Evolutionary conservation across 2,113 vertebrate species (phyloP).

Genomic region (Alexandromys fortis): DNA sequence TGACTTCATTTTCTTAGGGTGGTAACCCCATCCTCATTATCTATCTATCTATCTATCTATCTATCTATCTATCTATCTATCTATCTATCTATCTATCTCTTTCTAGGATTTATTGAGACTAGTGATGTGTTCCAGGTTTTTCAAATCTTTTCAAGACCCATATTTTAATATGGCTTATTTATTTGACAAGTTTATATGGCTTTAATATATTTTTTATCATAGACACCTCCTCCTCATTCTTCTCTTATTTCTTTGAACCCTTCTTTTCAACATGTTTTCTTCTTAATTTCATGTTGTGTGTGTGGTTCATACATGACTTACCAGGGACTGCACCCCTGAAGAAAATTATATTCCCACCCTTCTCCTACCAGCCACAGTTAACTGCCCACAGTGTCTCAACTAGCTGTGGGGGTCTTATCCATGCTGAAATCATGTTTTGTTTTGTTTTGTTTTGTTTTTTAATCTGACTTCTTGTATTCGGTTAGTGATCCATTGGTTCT

Average conservation of each 20-base stretch:
- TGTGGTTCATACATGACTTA: neutral
- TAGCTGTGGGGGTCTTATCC: neutral
- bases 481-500: neutral
- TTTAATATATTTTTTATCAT: neutral
- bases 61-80: no score
- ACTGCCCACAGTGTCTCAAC: neutral
- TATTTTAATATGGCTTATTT: neutral
- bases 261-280: neutral
- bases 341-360: neutral
- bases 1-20: neutral
- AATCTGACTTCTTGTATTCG: neutral
- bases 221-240: neutral
- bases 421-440: neutral
- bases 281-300: neutral
- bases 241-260: neutral
- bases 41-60: no score
- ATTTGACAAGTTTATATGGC: neutral
- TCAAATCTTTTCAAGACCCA: neutral
- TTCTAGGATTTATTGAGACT: neutral
- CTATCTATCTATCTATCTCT: no score
- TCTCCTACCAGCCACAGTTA: neutral
- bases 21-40: no score
- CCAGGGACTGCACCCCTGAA: neutral
- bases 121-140: neutral
- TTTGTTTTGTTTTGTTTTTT: no score